A percentile compares a stretch with the other conserved stretches of the same genome.
phyloP scores from a whole-genome alignment of 2,113 vertebrate genomes.

The Riparia riparia region DNA sequence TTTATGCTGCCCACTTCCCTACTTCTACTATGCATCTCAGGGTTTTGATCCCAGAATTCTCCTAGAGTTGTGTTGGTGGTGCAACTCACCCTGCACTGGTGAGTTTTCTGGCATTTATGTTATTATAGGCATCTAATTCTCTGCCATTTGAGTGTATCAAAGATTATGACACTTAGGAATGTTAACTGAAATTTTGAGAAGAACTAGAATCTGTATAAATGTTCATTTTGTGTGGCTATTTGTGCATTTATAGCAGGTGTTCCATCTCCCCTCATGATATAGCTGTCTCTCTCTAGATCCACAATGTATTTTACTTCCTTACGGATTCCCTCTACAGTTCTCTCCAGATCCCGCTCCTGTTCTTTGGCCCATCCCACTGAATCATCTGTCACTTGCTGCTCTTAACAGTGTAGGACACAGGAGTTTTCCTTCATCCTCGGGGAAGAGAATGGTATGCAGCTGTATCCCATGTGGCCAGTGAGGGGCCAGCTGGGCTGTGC shows the following conservation, averaged over 20 bases:
- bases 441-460: neutral
- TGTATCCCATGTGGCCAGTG: neutral
- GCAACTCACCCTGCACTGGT: neutral
- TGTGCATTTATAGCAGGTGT: neutral
- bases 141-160: neutral
- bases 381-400: neutral
- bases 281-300: neutral
- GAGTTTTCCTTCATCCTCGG: accelerated
- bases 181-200: neutral
- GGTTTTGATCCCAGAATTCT: neutral
- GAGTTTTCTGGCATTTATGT: neutral
- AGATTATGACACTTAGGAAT: neutral
- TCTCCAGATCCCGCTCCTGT: neutral
- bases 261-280: neutral
- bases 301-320: neutral
- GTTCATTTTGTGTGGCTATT: neutral
- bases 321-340: neutral
- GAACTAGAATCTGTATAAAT: neutral
- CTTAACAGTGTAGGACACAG: neutral
- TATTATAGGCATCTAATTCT: neutral
- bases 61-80: neutral
- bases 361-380: neutral
- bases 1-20: neutral
- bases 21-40: neutral
- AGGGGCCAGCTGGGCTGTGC: neutral